A percentile compares a stretch with the other conserved stretches of the same genome.
These are phyloP conservation scores for Sebastes goodei DNA, from an alignment of 2,797 vertebrate genomes.

Conservation along the genomic window DNA sequence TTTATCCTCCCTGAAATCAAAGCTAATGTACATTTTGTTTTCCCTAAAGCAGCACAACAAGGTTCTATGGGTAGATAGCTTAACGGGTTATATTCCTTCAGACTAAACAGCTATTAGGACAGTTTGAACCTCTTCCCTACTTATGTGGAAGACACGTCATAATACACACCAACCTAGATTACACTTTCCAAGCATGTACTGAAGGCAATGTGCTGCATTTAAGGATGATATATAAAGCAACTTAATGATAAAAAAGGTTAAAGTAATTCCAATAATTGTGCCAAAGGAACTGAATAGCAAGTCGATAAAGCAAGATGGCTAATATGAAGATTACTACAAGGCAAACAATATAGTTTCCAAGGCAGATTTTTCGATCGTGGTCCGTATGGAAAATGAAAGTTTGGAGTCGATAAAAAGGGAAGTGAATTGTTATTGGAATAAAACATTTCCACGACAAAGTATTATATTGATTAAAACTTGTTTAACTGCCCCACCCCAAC, in stretches of 20 bases:
- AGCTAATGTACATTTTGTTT: conserved; percentile 29
- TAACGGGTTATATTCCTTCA: conserved; percentile 18
- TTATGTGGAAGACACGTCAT: conserved; percentile 36
- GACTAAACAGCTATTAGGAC: not conserved
- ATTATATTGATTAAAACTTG: conserved; percentile 29
- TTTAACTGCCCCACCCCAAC: not conserved
- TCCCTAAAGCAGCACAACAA: conserved; percentile 42
- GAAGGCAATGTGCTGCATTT: conserved; percentile 47
- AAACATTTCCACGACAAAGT: conserved; percentile 52
- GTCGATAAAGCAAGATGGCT: not conserved
- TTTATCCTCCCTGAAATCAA: conserved; percentile 54
- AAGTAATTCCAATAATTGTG: conserved; percentile 9
- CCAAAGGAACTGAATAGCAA: not conserved
- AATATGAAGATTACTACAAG: conserved; percentile 25
- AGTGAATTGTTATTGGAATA: conserved; percentile 45
- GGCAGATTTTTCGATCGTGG: conserved; percentile 28
- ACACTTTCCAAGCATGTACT: conserved; percentile 24
- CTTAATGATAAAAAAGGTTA: not conserved
- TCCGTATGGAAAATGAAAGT: conserved; percentile 19
- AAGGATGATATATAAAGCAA: conserved; percentile 22
- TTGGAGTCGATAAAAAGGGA: conserved; percentile 7
- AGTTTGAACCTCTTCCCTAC: conserved; percentile 15
- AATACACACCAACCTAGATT: conserved; percentile 21
- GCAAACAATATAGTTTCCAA: conserved; percentile 40
- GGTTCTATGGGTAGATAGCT: conserved; percentile 6